These are phyloP conservation scores for Ectemnius continuus DNA, from an alignment of 2,888 invertebrate species.

Conservation along the genomic window DNA sequence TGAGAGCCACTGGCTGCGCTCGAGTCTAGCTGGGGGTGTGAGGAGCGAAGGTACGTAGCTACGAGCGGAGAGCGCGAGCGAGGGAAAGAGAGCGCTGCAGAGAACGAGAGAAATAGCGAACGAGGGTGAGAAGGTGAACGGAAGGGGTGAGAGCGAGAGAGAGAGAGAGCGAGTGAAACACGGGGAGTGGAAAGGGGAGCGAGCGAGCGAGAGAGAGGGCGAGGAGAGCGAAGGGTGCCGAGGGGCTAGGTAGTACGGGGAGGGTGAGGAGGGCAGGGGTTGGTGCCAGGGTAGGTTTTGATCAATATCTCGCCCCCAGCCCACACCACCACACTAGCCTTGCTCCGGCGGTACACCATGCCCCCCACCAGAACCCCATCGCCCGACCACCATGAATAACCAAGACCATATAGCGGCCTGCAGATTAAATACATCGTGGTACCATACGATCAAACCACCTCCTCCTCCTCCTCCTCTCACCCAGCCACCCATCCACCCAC, in stretches of 20 bases:
- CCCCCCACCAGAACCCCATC: constrained; percentile 69
- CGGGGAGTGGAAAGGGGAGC: constrained; percentile 54
- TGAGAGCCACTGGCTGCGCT: constrained; percentile 74
- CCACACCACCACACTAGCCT: constrained; percentile 67
- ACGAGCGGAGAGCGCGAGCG: constrained; percentile 57
- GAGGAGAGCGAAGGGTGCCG: constrained; percentile 52
- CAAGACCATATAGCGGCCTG: constrained; percentile 72
- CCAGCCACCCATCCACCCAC: constrained; percentile 27
- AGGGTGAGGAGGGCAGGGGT: constrained; percentile 63
- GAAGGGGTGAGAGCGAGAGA: constrained; percentile 26
- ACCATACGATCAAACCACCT: constrained; percentile 68
- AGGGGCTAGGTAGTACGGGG: constrained; percentile 63
- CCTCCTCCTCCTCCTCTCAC: too few relatives aligned
- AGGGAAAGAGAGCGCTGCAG: constrained; percentile 48
- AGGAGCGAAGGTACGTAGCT: constrained; percentile 49
- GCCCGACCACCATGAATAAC: constrained; percentile 76
- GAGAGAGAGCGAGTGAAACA: constrained; percentile 44
- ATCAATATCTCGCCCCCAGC: constrained; percentile 78
- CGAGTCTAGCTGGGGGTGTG: constrained; percentile 61
- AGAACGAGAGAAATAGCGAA: constrained; percentile 13
- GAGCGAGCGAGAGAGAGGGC: constrained; percentile 57
- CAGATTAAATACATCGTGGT: constrained; percentile 73
- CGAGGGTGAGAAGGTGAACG: neutral
- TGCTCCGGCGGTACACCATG: constrained; percentile 72
- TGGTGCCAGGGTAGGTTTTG: constrained; percentile 78